phyloP scores from a whole-genome alignment of 1,140 invertebrate species.

The Sycobia sp. region DNA sequence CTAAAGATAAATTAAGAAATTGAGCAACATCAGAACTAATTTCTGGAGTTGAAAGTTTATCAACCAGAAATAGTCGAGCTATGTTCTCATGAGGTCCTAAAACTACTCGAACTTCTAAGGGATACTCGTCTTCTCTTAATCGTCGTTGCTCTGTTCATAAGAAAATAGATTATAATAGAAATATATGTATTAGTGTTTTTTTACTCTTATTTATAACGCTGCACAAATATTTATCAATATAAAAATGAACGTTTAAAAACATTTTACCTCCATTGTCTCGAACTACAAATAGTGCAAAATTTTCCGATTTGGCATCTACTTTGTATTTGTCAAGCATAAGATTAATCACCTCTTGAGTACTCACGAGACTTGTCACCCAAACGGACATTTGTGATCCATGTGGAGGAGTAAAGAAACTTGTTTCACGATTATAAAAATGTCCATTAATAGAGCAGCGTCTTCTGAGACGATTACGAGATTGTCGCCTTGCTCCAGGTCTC shows the following conservation, averaged over 20 bases:
- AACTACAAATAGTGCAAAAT: slow-evolving; percentile 83
- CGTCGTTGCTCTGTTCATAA: slow-evolving; percentile 70
- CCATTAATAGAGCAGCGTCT: slow-evolving; percentile 86
- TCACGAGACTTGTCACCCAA: slow-evolving; percentile 82
- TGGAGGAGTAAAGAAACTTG: slow-evolving; percentile 84
- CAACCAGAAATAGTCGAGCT: slow-evolving; percentile 80
- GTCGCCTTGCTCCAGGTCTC: slow-evolving; percentile 69
- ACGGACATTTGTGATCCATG: slow-evolving; percentile 85
- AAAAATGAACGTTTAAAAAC: not conserved
- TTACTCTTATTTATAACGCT: not conserved
- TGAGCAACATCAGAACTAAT: slow-evolving; percentile 82
- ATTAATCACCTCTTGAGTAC: slow-evolving; percentile 82
- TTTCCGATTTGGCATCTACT: slow-evolving; percentile 77
- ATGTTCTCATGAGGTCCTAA: slow-evolving; percentile 84
- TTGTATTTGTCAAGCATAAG: slow-evolving; percentile 87
- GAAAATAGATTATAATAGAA: slow-evolving; percentile 15
- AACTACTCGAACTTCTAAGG: slow-evolving; percentile 76
- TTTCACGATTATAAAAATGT: slow-evolving; percentile 87
- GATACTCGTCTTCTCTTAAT: slow-evolving; percentile 79
- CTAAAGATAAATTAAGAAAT: slow-evolving; percentile 79
- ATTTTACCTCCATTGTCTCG: slow-evolving; percentile 79
- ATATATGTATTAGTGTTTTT: not conserved
- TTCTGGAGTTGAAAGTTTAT: slow-evolving; percentile 74
- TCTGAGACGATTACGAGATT: slow-evolving; percentile 72
- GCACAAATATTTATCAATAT: not conserved